Conservation (phyloP, 1,140 invertebrate species). For the Onthophagus taurus region DNA sequence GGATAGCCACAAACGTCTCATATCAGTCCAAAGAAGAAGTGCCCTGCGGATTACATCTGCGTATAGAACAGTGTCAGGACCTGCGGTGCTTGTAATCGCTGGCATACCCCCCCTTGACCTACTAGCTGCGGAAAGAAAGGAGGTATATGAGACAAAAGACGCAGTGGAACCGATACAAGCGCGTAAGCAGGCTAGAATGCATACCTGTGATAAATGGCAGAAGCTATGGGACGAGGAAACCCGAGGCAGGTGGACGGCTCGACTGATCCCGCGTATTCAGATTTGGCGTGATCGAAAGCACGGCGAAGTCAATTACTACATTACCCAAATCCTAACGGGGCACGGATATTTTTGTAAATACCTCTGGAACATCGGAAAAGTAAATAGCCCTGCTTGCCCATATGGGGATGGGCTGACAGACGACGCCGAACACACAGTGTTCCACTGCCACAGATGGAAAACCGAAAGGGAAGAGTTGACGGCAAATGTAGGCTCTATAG, state of each 20-base stretch:
- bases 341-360: constrained; percentile 22
- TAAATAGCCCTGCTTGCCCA: constrained; percentile 3
- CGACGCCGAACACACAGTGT: constrained; percentile 19
- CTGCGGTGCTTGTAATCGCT: constrained; percentile 24
- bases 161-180: too few species aligned
- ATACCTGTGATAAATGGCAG: constrained; percentile 11
- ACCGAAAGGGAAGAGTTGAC: neutral
- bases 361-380: constrained; percentile 13
- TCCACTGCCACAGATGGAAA: constrained; percentile 14
- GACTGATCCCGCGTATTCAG: constrained; percentile 17
- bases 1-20: neutral
- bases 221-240: constrained; percentile 13
- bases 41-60: constrained; percentile 21
- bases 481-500: too few species aligned
- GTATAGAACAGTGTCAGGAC: constrained; percentile 22
- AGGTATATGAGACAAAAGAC: neutral
- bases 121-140: constrained; percentile 16
- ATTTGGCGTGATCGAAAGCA: constrained; percentile 19
- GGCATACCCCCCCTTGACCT: constrained; percentile 27
- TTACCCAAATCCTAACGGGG: constrained; percentile 20
- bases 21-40: constrained; percentile 14
- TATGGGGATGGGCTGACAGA: constrained; percentile 13
- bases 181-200: neutral
- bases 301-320: constrained; percentile 18
- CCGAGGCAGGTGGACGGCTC: constrained; percentile 20